Evolutionary conservation across 2,113 vertebrate species (phyloP).

Genomic region (Eurypyga helias): DNA sequence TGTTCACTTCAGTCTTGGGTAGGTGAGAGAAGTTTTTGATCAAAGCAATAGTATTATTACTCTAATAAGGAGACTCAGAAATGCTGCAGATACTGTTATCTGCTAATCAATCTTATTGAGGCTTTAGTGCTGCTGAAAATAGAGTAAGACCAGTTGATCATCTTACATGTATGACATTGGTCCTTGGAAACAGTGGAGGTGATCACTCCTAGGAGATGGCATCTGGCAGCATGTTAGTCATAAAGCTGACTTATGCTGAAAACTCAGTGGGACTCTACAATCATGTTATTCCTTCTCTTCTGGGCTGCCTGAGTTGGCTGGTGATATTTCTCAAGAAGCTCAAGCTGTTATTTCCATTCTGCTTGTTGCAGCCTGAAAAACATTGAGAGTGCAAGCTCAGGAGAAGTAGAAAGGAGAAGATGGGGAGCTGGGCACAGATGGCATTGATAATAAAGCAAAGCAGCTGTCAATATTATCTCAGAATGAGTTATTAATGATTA

Average conservation of each 20-base stretch:
- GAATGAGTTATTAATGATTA: slow-evolving; percentile 49
- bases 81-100: background rate
- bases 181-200: background rate
- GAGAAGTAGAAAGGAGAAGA: background rate
- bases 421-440: slow-evolving; percentile 20
- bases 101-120: background rate
- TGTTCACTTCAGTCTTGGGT: background rate
- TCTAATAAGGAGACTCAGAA: background rate
- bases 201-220: background rate
- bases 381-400: background rate
- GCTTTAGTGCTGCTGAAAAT: background rate
- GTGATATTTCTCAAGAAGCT: slow-evolving; percentile 5
- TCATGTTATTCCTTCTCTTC: background rate
- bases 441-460: slow-evolving; percentile 18
- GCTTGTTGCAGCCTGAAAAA: background rate
- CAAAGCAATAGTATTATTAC: background rate
- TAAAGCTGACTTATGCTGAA: background rate
- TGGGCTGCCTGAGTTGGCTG: background rate
- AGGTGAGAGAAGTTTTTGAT: background rate
- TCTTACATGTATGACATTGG: background rate
- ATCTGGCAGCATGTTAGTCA: background rate
- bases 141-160: background rate
- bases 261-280: background rate
- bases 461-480: slow-evolving; percentile 54
- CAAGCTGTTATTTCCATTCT: slow-evolving; percentile 44